Conservation (phyloP, 2,113 vertebrate genomes). For the Aphelocoma coerulescens region DNA sequence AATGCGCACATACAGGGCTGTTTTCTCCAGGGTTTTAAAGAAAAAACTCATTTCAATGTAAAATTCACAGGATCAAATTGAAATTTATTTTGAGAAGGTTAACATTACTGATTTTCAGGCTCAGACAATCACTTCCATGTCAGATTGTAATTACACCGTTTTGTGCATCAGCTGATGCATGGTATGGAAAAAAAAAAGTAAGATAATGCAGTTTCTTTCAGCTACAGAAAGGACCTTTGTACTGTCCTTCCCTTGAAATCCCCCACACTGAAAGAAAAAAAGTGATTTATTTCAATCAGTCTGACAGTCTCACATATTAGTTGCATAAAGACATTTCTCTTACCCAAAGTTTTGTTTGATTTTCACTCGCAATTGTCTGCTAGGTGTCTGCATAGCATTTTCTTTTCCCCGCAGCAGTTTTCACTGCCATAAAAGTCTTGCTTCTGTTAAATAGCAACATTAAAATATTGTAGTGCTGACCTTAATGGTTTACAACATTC, state of each 20-base stretch:
- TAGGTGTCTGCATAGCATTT: background rate
- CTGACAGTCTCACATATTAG: slow-evolving; percentile 35
- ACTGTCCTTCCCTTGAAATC: slow-evolving; percentile 50
- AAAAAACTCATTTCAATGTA: slow-evolving; percentile 83
- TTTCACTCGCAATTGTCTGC: slow-evolving; percentile 4
- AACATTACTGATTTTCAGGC: slow-evolving; percentile 72
- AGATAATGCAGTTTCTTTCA: slow-evolving; percentile 66
- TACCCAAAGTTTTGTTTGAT: slow-evolving; percentile 45
- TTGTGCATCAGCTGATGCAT: slow-evolving; percentile 70
- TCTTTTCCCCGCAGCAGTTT: slow-evolving; percentile 9
- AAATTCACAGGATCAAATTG: slow-evolving; percentile 80
- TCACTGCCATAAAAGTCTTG: background rate
- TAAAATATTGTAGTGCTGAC: slow-evolving; percentile 19
- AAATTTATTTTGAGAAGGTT: slow-evolving; percentile 78
- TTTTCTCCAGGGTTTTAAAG: slow-evolving; percentile 83
- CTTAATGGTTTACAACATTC: slow-evolving; percentile 28
- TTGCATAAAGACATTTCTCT: slow-evolving; percentile 15
- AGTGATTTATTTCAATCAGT: slow-evolving; percentile 50
- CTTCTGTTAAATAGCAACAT: slow-evolving; percentile 22
- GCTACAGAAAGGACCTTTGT: slow-evolving; percentile 71
- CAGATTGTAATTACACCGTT: slow-evolving; percentile 78
- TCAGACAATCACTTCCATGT: slow-evolving; percentile 62
- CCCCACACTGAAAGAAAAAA: slow-evolving; percentile 16
- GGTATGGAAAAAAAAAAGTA: slow-evolving; percentile 53
- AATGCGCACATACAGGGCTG: slow-evolving; percentile 74